These are phyloP conservation scores for Agrotis exclamationis DNA, from an alignment of 2,888 invertebrate species.

Conservation along the genomic window DNA sequence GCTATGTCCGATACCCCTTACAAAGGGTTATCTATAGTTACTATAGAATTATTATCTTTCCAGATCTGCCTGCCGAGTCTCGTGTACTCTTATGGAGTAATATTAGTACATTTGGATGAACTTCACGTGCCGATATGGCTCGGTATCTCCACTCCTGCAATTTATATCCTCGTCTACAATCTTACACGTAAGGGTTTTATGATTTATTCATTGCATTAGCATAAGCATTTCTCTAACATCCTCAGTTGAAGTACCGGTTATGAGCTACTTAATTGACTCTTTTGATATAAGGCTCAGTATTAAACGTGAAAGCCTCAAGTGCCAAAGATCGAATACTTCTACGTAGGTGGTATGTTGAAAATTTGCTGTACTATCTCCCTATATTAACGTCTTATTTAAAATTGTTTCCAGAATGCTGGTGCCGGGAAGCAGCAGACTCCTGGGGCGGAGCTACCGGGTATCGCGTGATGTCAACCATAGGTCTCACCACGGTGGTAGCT, in stretches of 20 bases:
- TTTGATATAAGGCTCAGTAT: neutral
- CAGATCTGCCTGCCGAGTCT: conserved; percentile 85
- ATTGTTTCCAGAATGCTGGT: conserved; percentile 86
- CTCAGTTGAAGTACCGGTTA: conserved; percentile 11
- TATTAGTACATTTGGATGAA: conserved; percentile 79
- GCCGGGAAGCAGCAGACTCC: conserved; percentile 87
- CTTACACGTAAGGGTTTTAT: conserved; percentile 82
- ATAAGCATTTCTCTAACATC: conserved; percentile 23
- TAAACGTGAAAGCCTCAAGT: neutral
- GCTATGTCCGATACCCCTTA: conserved; percentile 25
- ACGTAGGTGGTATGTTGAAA: neutral
- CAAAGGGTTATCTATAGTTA: conserved; percentile 34
- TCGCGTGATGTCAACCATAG: conserved; percentile 82
- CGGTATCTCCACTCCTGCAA: conserved; percentile 81
- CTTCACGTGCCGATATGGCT: conserved; percentile 81
- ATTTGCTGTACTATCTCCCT: no score
- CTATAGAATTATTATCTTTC: conserved; percentile 53
- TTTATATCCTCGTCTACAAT: conserved; percentile 81
- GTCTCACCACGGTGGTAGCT: conserved; percentile 77
- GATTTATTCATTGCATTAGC: conserved; percentile 22
- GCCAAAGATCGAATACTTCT: neutral
- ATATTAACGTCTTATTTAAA: no score
- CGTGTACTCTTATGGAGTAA: conserved; percentile 84
- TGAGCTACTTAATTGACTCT: neutral
- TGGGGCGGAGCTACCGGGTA: conserved; percentile 85